Percentiles rank a stretch among this genome's conserved stretches.
Evolutionary conservation across 2,888 invertebrate species (phyloP).

Genomic region (Pterobdella sp.): DNA sequence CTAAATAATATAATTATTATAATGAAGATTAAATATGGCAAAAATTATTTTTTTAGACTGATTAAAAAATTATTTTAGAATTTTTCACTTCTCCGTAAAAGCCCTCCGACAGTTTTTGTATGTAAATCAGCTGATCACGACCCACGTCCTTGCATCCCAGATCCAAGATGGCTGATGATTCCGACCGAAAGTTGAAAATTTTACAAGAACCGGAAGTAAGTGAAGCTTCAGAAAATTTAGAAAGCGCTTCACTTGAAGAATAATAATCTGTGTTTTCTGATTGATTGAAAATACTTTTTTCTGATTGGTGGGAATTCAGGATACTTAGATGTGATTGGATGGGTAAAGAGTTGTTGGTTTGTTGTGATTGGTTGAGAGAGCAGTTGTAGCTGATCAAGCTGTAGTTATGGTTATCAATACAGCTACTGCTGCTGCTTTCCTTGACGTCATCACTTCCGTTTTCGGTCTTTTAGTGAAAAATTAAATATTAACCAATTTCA

Average conservation of each 20-base stretch:
- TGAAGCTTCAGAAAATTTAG: not conserved
- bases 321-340: constrained; percentile 7
- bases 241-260: constrained; percentile 11
- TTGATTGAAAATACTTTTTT: not conserved
- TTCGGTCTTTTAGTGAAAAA: too few relatives aligned
- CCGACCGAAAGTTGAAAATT: constrained; percentile 16
- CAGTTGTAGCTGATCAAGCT: too few relatives aligned
- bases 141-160: not conserved
- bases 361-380: constrained; percentile 1
- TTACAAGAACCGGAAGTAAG: constrained; percentile 10
- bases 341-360: not conserved
- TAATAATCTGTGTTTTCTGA: not conserved
- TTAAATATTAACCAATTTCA: too few relatives aligned
- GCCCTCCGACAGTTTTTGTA: constrained; percentile 15
- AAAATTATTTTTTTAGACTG: not conserved
- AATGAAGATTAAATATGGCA: not conserved
- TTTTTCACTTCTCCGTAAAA: constrained; percentile 22
- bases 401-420: not conserved
- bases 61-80: not conserved
- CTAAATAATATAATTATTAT: not conserved
- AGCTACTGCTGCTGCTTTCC: not conserved
- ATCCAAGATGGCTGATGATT: not conserved
- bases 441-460: not conserved
- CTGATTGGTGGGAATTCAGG: not conserved
- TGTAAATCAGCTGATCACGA: constrained; percentile 22